Percentiles rank a stretch among this genome's conserved stretches.
phyloP scores from a whole-genome alignment of 1,140 invertebrate genomes.

The Aplysia californica region DNA sequence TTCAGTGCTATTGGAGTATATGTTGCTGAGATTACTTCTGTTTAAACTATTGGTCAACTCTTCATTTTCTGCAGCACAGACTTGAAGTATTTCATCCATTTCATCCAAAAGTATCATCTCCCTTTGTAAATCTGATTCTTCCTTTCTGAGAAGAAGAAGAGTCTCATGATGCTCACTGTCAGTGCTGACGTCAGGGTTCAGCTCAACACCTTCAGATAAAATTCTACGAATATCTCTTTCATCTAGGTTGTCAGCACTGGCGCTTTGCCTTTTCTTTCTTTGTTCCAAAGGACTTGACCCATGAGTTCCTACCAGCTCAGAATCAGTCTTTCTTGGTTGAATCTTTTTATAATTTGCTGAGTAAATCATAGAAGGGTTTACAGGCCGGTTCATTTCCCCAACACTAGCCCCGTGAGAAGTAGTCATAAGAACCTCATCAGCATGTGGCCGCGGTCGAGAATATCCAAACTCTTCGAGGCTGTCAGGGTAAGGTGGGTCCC shows the following conservation, averaged over 20 bases:
- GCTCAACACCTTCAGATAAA: neutral
- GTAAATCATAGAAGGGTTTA: neutral
- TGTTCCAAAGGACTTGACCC: neutral
- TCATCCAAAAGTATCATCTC: constrained; percentile 61
- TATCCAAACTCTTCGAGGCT: neutral
- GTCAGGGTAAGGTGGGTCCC: too few relatives aligned
- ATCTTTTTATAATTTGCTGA: constrained; percentile 20
- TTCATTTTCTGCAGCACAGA: constrained; percentile 26
- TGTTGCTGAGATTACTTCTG: too few relatives aligned
- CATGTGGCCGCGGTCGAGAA: neutral
- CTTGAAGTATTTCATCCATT: constrained; percentile 61
- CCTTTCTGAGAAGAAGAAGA: constrained; percentile 45
- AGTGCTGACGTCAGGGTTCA: neutral
- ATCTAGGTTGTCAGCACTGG: neutral
- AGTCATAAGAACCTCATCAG: too few relatives aligned
- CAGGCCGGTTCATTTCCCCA: neutral
- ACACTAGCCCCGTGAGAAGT: too few relatives aligned
- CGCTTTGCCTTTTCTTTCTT: constrained; percentile 14
- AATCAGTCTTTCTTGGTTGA: neutral
- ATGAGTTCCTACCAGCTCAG: neutral
- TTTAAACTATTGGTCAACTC: too few relatives aligned
- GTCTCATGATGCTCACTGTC: constrained; percentile 12
- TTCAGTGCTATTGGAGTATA: too few relatives aligned
- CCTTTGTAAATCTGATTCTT: constrained; percentile 50
- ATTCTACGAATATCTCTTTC: neutral